Evolutionary conservation across 2,797 vertebrate species (phyloP).

Genomic region (Sebastes iracundus): DNA sequence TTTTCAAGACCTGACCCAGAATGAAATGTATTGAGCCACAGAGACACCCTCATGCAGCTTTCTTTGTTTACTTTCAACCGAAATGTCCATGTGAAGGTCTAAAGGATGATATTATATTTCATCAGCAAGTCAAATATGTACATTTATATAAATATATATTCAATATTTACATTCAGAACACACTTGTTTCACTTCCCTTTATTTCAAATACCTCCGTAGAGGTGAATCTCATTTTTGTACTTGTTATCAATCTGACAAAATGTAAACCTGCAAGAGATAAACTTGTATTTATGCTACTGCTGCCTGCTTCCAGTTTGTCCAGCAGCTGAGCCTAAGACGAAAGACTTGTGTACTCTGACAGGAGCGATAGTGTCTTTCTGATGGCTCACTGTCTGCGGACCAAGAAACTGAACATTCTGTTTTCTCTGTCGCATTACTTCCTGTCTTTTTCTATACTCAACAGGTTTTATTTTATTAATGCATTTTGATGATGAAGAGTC

Average conservation of each 20-base stretch:
- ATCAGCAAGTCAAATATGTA: conserved; percentile 31
- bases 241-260: conserved; percentile 48
- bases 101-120: conserved; percentile 2
- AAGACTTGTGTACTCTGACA: conserved; percentile 72
- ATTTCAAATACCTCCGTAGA: conserved; percentile 59
- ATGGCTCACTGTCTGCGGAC: conserved; percentile 73
- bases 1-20: not conserved
- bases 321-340: conserved; percentile 81
- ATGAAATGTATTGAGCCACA: conserved; percentile 16
- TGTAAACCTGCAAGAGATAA: conserved; percentile 63
- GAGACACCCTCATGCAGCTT: not conserved
- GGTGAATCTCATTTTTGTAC: conserved; percentile 31
- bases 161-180: conserved; percentile 30
- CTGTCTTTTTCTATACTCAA: conserved; percentile 65
- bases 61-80: conserved; percentile 1
- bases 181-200: conserved; percentile 29
- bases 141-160: conserved; percentile 14
- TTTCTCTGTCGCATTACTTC: conserved; percentile 64
- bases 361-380: conserved; percentile 79
- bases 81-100: not conserved
- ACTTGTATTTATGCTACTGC: conserved; percentile 72
- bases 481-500: conserved; percentile 82
- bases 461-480: conserved; percentile 80
- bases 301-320: conserved; percentile 70
- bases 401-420: conserved; percentile 50